Evolutionary conservation across 1,140 invertebrate genomes (phyloP).

Genomic region (Drosophila sechellia): DNA sequence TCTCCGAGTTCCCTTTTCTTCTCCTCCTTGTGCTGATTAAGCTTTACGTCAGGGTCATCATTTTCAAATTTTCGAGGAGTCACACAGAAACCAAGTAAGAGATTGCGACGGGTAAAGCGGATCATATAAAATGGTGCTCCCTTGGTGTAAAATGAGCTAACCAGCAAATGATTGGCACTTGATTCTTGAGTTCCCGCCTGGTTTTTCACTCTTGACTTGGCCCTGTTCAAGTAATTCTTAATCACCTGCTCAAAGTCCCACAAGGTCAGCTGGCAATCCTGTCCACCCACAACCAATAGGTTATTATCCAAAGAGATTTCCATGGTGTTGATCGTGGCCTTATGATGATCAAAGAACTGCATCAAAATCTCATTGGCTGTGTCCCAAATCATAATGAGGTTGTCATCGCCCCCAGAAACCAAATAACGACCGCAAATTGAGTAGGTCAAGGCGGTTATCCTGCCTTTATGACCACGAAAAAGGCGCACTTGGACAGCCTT

Average conservation of each 20-base stretch:
- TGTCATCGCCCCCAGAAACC: slow-evolving; percentile 46
- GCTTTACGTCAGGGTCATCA: neutral
- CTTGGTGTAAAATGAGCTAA: slow-evolving; percentile 30
- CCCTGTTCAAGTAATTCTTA: neutral
- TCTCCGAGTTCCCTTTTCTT: neutral
- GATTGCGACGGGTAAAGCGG: slow-evolving; percentile 37
- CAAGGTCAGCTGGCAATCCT: slow-evolving; percentile 45
- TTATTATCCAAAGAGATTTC: slow-evolving; percentile 49
- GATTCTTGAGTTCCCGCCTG: neutral
- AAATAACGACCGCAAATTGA: slow-evolving; percentile 55
- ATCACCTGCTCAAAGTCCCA: slow-evolving; percentile 57
- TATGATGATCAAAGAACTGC: slow-evolving; percentile 26
- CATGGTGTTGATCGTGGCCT: slow-evolving; percentile 23
- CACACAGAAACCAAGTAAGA: slow-evolving; percentile 47
- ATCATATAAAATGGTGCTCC: slow-evolving; percentile 32
- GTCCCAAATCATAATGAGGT: slow-evolving; percentile 51
- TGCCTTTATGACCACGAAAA: slow-evolving; percentile 37
- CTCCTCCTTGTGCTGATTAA: fast-evolving
- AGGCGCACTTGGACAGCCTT: slow-evolving; percentile 46
- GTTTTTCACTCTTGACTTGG: neutral
- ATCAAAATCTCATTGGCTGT: slow-evolving; percentile 29
- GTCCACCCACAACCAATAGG: slow-evolving; percentile 39
- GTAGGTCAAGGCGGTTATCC: slow-evolving; percentile 32
- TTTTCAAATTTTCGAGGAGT: neutral
- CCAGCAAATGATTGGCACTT: slow-evolving; percentile 1